Evolutionary conservation across 2,888 invertebrate species (phyloP).

Genomic region (Drosophila infuscata): DNA sequence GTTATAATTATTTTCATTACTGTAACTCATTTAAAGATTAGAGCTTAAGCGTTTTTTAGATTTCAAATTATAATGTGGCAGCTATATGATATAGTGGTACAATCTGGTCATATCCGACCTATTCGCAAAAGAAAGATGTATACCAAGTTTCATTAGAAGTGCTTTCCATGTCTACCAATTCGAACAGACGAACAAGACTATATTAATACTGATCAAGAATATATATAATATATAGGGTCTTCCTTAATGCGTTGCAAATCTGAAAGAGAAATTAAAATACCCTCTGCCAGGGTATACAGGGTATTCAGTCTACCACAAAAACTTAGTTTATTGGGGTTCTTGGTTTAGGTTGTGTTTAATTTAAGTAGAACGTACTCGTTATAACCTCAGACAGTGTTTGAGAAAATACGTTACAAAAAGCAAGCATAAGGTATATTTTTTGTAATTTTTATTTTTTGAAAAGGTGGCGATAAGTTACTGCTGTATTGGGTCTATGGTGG

Average conservation of each 20-base stretch:
- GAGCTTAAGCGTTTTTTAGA: background rate
- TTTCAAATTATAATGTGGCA: background rate
- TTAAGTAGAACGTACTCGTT: background rate
- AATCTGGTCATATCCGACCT: background rate
- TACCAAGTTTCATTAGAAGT: background rate
- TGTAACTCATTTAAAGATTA: background rate
- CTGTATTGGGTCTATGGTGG: constrained; percentile 4
- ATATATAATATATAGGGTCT: background rate
- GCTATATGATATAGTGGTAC: background rate
- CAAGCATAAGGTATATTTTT: constrained; percentile 28
- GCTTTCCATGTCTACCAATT: background rate
- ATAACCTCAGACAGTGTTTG: background rate
- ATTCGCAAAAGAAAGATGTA: background rate
- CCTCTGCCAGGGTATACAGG: too few relatives aligned
- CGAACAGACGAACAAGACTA: too few relatives aligned
- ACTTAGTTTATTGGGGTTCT: background rate
- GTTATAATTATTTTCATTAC: background rate
- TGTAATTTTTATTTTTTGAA: background rate
- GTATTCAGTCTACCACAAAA: background rate
- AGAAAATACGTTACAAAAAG: constrained; percentile 67
- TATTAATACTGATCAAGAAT: background rate
- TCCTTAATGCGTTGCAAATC: too few relatives aligned
- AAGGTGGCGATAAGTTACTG: constrained; percentile 35
- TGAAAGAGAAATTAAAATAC: too few relatives aligned
- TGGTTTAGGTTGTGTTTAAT: background rate